Evolutionary conservation across 1,140 invertebrate species (phyloP), one percentile per base, ranked within the genome.

Genomic region (Saccostrea cuccullata): DNA sequence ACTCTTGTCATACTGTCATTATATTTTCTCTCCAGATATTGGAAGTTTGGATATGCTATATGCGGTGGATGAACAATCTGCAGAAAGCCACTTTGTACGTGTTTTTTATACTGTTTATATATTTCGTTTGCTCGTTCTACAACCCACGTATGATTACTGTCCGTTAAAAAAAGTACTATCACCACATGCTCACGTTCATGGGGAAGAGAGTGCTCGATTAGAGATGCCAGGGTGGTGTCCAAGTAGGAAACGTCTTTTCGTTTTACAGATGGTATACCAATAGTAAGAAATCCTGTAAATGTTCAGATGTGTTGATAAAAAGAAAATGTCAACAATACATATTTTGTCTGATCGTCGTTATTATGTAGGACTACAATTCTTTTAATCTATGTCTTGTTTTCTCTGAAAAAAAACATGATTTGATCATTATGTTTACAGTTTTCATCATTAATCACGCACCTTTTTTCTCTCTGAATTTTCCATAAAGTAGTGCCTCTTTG

Each of bases 1-100:
- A 98, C 97, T 13, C 98, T 96, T 92, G 98, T 97, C 86, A 96
- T 95, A 9, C 97, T 96, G 94, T 99, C 98, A 0, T 98, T 98
- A 0, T 98, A 95, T 0, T 97, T 98, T 40, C 96, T 95, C 55
- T 96, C 70, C 97, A 96, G 26, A 88, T 90, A 83, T 47, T 56
- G 88, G 87, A 98, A 96, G 94, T 98, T 96, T 0, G 98, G 98
- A 95, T 99, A 99, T 93, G 97, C 98, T 1, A 96, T 96, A 0
- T 96, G 91, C 0, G 97, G 96, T 0, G 98, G 98, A 12, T 98
- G 96, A 86, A 98, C 96, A 20, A 99, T 96, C 94, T 99, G 98
- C 36, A 99, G 96, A 12, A 98, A 95, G 40, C 98, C 98, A 86
- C 92, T 96, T 82, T 97, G 96, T 5, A 98, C 95, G 91, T 98